Evolutionary conservation across 1,140 invertebrate genomes (phyloP).

Genomic region (Ips nitidus): DNA sequence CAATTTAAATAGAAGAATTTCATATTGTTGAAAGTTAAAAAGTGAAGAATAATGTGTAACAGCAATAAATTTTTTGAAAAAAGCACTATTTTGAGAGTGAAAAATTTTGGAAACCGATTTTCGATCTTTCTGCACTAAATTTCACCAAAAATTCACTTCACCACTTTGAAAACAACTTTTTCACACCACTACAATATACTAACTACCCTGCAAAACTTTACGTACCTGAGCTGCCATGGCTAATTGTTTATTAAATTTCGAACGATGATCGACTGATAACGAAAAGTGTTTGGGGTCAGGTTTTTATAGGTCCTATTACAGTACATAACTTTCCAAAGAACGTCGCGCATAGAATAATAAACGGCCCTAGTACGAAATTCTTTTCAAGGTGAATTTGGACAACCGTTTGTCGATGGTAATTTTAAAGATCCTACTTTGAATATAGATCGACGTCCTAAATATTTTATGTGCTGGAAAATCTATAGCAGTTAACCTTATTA

Average conservation of each 20-base stretch:
- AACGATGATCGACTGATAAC: constrained; percentile 32
- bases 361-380: constrained; percentile 22
- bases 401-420: constrained; percentile 2
- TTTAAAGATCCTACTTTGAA: constrained; percentile 1
- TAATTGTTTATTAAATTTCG: constrained; percentile 25
- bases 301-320: constrained; percentile 29
- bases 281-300: constrained; percentile 20
- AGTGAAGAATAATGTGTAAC: too few species aligned
- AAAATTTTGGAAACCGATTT: neutral
- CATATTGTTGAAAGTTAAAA: too few species aligned
- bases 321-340: constrained; percentile 28
- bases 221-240: constrained; percentile 35
- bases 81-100: neutral
- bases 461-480: neutral
- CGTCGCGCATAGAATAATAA: constrained; percentile 13
- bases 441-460: constrained; percentile 11
- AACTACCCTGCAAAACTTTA: neutral
- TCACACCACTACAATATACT: neutral
- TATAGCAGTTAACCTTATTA: too few species aligned
- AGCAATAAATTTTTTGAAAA: too few species aligned
- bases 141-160: neutral
- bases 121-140: neutral
- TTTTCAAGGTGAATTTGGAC: constrained; percentile 22
- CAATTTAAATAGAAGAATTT: too few species aligned
- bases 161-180: too few species aligned